These are phyloP conservation scores for Addax nasomaculatus DNA, from an alignment of 2,113 vertebrate genomes.

Conservation along the genomic window DNA sequence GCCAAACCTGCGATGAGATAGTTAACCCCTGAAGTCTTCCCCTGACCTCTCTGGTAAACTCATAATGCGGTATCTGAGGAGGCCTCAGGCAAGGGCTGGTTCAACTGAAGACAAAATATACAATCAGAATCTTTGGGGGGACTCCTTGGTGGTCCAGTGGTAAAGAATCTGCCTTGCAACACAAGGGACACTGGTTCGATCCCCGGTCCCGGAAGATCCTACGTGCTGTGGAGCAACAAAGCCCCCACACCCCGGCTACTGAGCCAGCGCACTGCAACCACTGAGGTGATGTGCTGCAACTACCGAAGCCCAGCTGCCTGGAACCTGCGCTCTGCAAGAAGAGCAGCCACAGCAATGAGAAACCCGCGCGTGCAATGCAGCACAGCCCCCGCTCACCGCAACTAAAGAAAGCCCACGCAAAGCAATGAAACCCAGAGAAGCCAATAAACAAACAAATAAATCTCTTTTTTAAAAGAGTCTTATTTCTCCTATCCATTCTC, in stretches of 20 bases:
- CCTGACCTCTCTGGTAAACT: neutral
- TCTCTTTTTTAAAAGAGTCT: neutral
- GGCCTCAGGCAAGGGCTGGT: too few relatives aligned
- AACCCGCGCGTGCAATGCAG: accelerated
- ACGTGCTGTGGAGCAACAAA: neutral
- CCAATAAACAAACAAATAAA: neutral
- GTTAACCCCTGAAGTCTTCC: neutral
- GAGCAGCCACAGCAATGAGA: neutral
- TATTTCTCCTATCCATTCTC: neutral
- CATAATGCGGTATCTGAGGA: neutral
- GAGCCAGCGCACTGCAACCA: accelerated
- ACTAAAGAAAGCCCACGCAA: neutral
- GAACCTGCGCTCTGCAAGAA: neutral
- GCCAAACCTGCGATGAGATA: neutral
- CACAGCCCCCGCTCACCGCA: accelerated
- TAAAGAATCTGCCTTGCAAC: neutral
- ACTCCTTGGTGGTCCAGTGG: neutral
- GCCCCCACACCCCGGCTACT: accelerated
- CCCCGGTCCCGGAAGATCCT: neutral
- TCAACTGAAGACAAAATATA: neutral
- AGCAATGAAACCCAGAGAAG: neutral
- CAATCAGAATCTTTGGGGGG: neutral
- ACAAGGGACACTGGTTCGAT: neutral
- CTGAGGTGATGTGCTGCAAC: neutral
- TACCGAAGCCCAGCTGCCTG: neutral